phyloP scores from a whole-genome alignment of 2,113 vertebrate species.

The Microtus richardsoni region DNA sequence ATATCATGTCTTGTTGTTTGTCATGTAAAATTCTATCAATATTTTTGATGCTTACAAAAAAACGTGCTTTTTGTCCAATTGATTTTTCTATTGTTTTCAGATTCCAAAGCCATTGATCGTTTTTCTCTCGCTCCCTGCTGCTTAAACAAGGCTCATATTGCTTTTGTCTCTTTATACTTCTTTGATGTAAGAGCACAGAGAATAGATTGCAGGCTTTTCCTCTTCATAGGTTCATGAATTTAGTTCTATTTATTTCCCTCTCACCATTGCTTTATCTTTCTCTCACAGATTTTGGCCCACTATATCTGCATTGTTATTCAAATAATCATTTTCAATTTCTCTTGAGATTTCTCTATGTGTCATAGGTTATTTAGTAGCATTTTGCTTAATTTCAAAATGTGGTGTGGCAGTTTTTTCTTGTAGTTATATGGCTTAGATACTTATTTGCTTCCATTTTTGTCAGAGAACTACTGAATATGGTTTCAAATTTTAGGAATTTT shows the following conservation, averaged over 20 bases:
- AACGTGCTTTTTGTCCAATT: neutral
- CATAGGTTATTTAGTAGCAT: neutral
- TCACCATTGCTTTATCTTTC: neutral
- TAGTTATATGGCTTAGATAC: neutral
- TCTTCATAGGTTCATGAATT: neutral
- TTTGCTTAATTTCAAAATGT: neutral
- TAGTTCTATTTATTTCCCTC: neutral
- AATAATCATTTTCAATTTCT: neutral
- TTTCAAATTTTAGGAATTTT: neutral
- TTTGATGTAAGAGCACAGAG: neutral
- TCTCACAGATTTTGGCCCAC: neutral
- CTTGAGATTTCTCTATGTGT: neutral
- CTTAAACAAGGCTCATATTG: neutral
- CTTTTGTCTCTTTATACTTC: neutral
- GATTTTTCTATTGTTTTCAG: constrained; percentile 3
- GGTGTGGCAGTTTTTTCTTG: neutral
- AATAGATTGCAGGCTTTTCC: neutral
- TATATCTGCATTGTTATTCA: neutral
- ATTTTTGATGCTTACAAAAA: neutral
- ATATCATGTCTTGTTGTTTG: neutral
- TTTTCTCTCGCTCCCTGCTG: neutral
- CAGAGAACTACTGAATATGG: neutral
- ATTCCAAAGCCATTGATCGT: neutral
- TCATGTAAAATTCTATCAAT: neutral
- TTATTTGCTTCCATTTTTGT: neutral